Evolutionary conservation across 2,113 vertebrate species (phyloP).

Genomic region (Cochlearius cochlearius): DNA sequence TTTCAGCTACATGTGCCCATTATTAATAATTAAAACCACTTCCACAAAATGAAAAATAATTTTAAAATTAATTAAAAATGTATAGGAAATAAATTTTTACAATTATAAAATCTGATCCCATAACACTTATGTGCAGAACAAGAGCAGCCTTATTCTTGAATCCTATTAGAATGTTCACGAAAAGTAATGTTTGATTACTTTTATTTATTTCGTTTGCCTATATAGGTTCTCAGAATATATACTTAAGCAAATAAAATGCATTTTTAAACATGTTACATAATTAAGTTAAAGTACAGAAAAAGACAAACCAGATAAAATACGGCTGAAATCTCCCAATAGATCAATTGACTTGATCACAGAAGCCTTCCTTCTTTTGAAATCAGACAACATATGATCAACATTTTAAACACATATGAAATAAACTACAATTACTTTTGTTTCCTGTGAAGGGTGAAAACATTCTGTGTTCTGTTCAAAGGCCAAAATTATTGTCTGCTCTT

Average conservation of each 20-base stretch:
- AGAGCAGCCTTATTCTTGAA: neutral
- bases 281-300: neutral
- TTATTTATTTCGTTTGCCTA: neutral
- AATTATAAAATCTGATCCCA: neutral
- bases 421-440: neutral
- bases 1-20: neutral
- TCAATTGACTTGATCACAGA: neutral
- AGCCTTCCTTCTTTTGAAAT: neutral
- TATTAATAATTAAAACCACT: neutral
- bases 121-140: neutral
- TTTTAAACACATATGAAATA: neutral
- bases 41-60: neutral
- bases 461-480: neutral
- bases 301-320: neutral
- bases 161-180: neutral
- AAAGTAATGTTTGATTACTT: neutral
- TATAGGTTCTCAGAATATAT: neutral
- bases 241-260: neutral
- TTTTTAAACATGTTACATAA: neutral
- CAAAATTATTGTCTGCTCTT: neutral
- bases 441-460: neutral
- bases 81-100: neutral
- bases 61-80: neutral
- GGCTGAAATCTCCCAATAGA: neutral
- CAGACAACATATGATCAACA: neutral